A percentile compares a stretch with the other conserved stretches of the same genome.
Evolutionary conservation across 30 jellyfish, hydroid and myxozoan genomes (phyloP).

Genomic region (Rhopilema esculentum): DNA sequence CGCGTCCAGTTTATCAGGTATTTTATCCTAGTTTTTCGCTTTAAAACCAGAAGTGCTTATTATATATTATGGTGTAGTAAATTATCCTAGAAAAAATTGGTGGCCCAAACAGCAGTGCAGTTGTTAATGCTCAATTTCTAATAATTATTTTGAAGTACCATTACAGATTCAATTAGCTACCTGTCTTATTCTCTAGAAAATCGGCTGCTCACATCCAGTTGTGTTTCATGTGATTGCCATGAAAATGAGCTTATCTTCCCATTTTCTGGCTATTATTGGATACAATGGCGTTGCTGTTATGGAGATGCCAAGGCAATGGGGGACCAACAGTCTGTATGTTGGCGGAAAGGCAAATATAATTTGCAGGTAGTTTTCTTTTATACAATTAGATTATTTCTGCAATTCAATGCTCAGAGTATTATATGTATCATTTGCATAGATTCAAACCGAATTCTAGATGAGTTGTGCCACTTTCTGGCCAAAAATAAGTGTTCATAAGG

Average conservation of each 20-base stretch:
- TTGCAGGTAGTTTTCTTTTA: slow-evolving; percentile 74
- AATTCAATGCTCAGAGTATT: neutral
- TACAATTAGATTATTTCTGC: too few species aligned
- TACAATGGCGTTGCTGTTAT: slow-evolving; percentile 81
- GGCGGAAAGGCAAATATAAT: slow-evolving; percentile 81
- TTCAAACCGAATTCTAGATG: neutral
- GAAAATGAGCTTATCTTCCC: slow-evolving; percentile 63
- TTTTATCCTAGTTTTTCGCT: too few species aligned
- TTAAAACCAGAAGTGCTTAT: too few species aligned
- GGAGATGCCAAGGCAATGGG: slow-evolving; percentile 94
- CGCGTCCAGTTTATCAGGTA: slow-evolving; percentile 26
- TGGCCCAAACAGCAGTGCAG: too few species aligned
- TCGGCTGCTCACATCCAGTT: slow-evolving; percentile 69
- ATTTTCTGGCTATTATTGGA: slow-evolving; percentile 73
- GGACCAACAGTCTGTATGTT: slow-evolving; percentile 67
- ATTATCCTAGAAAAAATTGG: too few species aligned
- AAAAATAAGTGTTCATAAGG: too few species aligned
- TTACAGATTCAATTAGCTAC: too few species aligned
- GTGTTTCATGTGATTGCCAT: slow-evolving; percentile 68
- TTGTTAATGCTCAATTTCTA: too few species aligned
- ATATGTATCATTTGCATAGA: neutral
- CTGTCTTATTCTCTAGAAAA: slow-evolving; percentile 68
- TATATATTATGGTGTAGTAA: too few species aligned
- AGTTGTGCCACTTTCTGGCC: too few species aligned
- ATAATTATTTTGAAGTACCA: too few species aligned